Evolutionary conservation across 2,113 vertebrate species (phyloP), one percentile per base, ranked within the genome.

Genomic region (Oryzias woworae): DNA sequence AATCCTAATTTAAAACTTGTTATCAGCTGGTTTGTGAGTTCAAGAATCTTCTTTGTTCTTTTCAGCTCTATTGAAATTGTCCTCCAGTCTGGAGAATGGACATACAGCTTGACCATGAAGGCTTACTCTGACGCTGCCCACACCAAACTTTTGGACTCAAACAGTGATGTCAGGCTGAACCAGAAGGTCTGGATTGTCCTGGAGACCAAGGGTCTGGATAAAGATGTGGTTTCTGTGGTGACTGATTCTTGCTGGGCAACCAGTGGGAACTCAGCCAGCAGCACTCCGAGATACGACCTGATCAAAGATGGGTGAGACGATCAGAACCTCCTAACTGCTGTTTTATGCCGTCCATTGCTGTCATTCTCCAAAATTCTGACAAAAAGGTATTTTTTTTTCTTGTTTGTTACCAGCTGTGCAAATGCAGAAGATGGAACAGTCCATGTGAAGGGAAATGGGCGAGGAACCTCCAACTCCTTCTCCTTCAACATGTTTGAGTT

Each of bases 401-500:
- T 23, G 18, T 42, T 42, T 51, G 47, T 61, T 14, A 42, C 47
- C 58, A 61, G 58, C 13, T 82, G 80, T 58, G 17, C 67, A 1
- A 69, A 62, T 53, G 2, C 53, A 1, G 28, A 7, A 7, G 80
- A 82, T 51, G 0, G 0, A 1, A 71, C 80, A 1, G 71, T 78
- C 48, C 16, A 13, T 14, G 57, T 78, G 66, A 1, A 1, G 22
- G 49, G 20, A 12, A 78, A 75, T 7, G 75, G 80, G 47, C 0
- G 0, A 28, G 60, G 62, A 50, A 49, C 62, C 20, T 75, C 60
- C 49, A 71, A 20, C 46, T 54, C 13, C 52, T 75, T 82, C 56
- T 64, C 55, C 65, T 82, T 82, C 60, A 78, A 69, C 58, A 62
- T 61, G 45, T 82, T 82, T 52, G 55, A 49, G 41, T 82, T 82